These are phyloP conservation scores for Dermolepida albohirtum DNA, from an alignment of 2,888 invertebrate species.

Conservation along the genomic window DNA sequence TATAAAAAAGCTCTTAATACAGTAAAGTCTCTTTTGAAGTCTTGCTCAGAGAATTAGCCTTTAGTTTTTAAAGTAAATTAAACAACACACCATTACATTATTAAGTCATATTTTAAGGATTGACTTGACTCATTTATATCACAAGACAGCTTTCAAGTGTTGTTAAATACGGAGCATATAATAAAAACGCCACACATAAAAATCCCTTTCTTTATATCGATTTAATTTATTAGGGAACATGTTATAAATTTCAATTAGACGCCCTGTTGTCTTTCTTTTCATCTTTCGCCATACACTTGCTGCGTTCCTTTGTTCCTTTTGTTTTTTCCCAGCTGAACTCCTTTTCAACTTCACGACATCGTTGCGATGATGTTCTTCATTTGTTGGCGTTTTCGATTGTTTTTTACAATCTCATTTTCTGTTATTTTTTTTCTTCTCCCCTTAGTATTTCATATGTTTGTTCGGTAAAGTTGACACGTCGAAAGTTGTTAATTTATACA, in stretches of 20 bases:
- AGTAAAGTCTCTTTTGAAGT: not conserved
- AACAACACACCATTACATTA: conserved; percentile 16
- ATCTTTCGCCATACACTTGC: conserved; percentile 7
- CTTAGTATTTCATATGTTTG: not conserved
- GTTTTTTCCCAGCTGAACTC: conserved; percentile 15
- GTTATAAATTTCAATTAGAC: conserved; percentile 34
- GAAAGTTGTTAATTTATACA: conserved; percentile 13
- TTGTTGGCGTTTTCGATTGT: conserved; percentile 12
- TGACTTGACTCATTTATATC: conserved; percentile 30
- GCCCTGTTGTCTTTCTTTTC: conserved; percentile 11
- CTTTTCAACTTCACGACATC: conserved; percentile 21
- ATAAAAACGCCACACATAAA: conserved; percentile 21
- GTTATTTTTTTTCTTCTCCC: not conserved
- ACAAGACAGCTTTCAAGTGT: conserved; percentile 2
- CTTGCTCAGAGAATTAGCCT: too few species aligned
- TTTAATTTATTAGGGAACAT: conserved; percentile 28
- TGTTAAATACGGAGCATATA: conserved; percentile 15
- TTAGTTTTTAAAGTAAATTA: conserved; percentile 8
- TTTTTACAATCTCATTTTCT: not conserved
- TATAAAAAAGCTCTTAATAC: not conserved
- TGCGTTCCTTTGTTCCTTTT: not conserved
- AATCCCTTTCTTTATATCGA: conserved; percentile 21
- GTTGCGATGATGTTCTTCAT: conserved; percentile 24
- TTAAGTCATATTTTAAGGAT: conserved; percentile 19
- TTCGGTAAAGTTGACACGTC: not conserved